These are phyloP conservation scores for Lochmaea crataegi DNA, from an alignment of 2,888 invertebrate genomes.

Conservation along the genomic window DNA sequence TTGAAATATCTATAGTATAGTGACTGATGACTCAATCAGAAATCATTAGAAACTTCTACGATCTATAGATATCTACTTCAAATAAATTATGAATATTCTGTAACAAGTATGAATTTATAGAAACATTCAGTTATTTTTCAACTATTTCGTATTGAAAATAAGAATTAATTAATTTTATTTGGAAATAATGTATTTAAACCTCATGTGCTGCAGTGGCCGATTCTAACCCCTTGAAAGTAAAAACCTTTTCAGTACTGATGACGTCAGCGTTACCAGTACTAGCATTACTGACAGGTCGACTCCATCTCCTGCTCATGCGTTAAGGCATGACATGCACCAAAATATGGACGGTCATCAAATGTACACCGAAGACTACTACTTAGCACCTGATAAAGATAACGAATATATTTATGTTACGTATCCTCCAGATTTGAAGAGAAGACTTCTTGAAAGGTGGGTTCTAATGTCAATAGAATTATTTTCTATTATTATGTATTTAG, in stretches of 20 bases:
- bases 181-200: constrained; percentile 4
- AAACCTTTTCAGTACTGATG: constrained; percentile 71
- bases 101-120: no score
- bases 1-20: no score
- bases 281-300: constrained; percentile 76
- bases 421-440: constrained; percentile 86
- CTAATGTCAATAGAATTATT: not conserved
- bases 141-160: no score
- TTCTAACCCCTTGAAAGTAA: constrained; percentile 45
- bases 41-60: no score
- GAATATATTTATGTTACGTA: constrained; percentile 90
- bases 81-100: no score
- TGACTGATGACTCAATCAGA: no score
- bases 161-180: not conserved
- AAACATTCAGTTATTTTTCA: no score
- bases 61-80: no score
- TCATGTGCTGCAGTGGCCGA: constrained; percentile 35
- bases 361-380: constrained; percentile 65
- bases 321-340: constrained; percentile 63
- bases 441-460: constrained; percentile 82
- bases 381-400: constrained; percentile 70
- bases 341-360: constrained; percentile 60
- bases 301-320: constrained; percentile 73
- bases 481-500: constrained; percentile 1
- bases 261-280: constrained; percentile 75